Evolutionary conservation across 2,113 vertebrate species (phyloP), one percentile per base, ranked within the genome.

Genomic region (Paramisgurnus dabryanus): DNA sequence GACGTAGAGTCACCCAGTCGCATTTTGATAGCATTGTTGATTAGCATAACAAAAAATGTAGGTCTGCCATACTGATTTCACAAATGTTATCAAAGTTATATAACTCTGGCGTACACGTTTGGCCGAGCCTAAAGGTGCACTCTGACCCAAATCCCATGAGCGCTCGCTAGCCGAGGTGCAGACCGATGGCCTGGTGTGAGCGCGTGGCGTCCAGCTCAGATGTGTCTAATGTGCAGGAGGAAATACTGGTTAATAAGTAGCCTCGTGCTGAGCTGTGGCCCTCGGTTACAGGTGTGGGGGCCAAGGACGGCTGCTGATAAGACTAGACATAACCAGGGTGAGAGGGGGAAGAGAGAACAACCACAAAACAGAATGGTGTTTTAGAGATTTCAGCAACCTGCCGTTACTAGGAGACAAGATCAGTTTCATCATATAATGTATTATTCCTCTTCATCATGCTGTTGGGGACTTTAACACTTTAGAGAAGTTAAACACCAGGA

Each of bases 191-290:
- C 67, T 49, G 47, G 22, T 81, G 64, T 57, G 66, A 34, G 53
- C 63, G 58, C 40, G 60, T 49, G 61, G 40, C 65, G 22, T 68
- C 18, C 63, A 41, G 41, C 53, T 50, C 58, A 77, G 64, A 57
- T 67, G 61, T 69, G 69, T 78, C 63, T 82, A 68, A 68, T 71
- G 83, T 77, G 77, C 84, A 78, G 85, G 85, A 89, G 86, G 84
- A 89, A 87, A 83, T 85, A 4, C 69, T 87, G 81, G 88, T 89
- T 89, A 89, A 87, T 87, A 65, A 87, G 72, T 87, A 87, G 69
- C 76, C 50, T 40, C 12, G 64, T 27, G 47, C 49, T 80, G 81
- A 49, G 65, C 47, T 76, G 67, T 63, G 76, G 82, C 75, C 70
- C 84, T 76, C 77, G 69, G 82, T 76, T 82, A 85, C 88, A 89